These are phyloP conservation scores for Merluccius polli DNA, from an alignment of 2,797 vertebrate genomes.

Conservation along the genomic window DNA sequence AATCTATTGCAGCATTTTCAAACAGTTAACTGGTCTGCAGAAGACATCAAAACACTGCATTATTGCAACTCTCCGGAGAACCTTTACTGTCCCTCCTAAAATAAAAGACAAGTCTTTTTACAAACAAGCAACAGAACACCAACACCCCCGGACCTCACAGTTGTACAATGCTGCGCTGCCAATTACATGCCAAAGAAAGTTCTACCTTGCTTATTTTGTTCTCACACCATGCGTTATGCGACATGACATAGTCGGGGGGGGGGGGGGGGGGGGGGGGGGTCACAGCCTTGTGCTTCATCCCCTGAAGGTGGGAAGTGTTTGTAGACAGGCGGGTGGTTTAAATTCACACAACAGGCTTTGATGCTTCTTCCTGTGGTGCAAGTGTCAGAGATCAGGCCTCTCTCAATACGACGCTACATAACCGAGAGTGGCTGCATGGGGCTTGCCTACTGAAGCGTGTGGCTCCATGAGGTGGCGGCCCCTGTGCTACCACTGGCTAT, in stretches of 20 bases:
- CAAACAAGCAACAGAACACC: background rate
- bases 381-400: conserved; percentile 43
- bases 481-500: conserved; percentile 27
- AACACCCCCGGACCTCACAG: background rate
- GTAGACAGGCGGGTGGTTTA: conserved; percentile 20
- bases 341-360: conserved; percentile 16
- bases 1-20: conserved; percentile 34
- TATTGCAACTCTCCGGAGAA: conserved; percentile 16
- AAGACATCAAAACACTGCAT: conserved; percentile 17
- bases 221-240: background rate
- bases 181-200: background rate
- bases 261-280: background rate
- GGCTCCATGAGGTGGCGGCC: conserved; percentile 18
- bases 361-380: conserved; percentile 19
- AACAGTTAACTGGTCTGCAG: conserved; percentile 23
- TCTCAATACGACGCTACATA: conserved; percentile 36
- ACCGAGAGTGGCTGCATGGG: conserved; percentile 21
- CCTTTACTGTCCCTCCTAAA: background rate
- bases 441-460: conserved; percentile 38
- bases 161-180: background rate
- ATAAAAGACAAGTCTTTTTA: background rate
- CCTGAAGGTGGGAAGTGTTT: conserved; percentile 16
- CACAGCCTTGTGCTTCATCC: conserved; percentile 12
- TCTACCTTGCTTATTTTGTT: background rate
- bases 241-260: background rate